Evolutionary conservation across 2,113 vertebrate species (phyloP), one percentile per base, ranked within the genome.

Genomic region (Xiphias gladius): DNA sequence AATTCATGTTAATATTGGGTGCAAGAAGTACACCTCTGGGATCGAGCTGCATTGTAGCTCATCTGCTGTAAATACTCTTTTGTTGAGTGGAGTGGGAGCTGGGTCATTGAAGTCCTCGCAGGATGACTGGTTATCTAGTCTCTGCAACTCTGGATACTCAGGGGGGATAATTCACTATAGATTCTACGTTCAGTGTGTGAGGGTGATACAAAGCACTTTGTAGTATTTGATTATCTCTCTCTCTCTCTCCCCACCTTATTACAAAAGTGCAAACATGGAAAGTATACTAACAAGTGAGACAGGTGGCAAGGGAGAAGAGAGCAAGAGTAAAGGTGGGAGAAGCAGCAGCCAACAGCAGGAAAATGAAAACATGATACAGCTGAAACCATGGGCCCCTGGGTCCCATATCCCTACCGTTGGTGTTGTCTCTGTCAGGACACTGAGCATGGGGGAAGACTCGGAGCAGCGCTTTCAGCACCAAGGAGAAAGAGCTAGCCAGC

Each of bases 401-500:
- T 43, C 3, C 55, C 74, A 62, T 4, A 66, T n/a, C 4, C 84
- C 30, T 57, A 99, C 98, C 97, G 79, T 97, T 96, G 87, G 90
- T 95, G 94, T 93, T 96, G 93, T 97, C 97, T 91, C 92, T 90
- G 94, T 97, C 96, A 46, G 88, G 63, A 71, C 94, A 96, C 80
- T 99, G 97, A 79, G 97, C 97, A 6, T 99, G 98, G 93, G 98
- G 98, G 94, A 99, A 99, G 86, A 99, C 97, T 94, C 96, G 95
- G 85, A 97, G 95, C 73, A 99, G 93, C 90, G 90, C 69, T 74
- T 90, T 92, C 37, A 94, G 94, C 89, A 93, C 90, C 87, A 96
- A 95, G 79, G 94, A 89, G 52, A 98, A 94, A 32, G 97, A 95
- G 58, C 86, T 90, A n/a, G 91, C 93, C 93, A 99, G 59, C 76